Evolutionary conservation across 2,113 vertebrate species (phyloP).

Genomic region (Ophiodon elongatus): DNA sequence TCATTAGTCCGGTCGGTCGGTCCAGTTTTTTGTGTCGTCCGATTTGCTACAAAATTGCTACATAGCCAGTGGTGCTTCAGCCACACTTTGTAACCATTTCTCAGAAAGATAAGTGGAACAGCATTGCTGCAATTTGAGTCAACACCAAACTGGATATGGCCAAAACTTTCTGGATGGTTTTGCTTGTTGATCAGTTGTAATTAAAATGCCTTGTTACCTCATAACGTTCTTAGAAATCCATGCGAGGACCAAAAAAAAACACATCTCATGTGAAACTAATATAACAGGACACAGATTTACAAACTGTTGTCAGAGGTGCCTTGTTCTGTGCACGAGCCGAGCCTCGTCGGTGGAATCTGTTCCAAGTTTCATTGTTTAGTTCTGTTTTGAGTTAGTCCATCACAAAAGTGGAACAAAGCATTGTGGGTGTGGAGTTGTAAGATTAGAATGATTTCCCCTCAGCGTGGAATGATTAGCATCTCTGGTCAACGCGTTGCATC

Average conservation of each 20-base stretch:
- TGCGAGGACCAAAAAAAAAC: not conserved
- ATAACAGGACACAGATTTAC: conserved; percentile 7
- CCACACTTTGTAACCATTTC: not conserved
- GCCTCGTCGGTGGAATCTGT: conserved; percentile 19
- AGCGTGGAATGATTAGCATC: conserved; percentile 62
- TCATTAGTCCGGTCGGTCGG: not conserved
- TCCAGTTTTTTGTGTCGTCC: not conserved
- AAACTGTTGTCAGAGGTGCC: conserved; percentile 22
- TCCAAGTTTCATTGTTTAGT: conserved; percentile 66
- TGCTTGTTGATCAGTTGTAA: conserved; percentile 18
- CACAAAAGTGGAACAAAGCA: conserved; percentile 66
- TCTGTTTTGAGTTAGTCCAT: conserved; percentile 72
- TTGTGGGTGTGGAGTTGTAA: conserved; percentile 61
- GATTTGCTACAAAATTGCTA: not conserved
- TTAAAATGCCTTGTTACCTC: conserved; percentile 48
- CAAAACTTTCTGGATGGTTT: not conserved
- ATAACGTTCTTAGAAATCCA: conserved; percentile 29
- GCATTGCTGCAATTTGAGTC: not conserved
- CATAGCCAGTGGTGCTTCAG: not conserved
- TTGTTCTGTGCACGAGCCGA: conserved; percentile 43
- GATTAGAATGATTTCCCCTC: conserved; percentile 66
- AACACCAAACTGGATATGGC: not conserved
- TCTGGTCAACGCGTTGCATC: conserved; percentile 11
- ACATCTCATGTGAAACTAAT: conserved; percentile 32
- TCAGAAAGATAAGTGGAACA: not conserved